These are phyloP conservation scores for Loxodonta africana DNA, from an alignment of 2,113 vertebrate species.

Conservation along the genomic window DNA sequence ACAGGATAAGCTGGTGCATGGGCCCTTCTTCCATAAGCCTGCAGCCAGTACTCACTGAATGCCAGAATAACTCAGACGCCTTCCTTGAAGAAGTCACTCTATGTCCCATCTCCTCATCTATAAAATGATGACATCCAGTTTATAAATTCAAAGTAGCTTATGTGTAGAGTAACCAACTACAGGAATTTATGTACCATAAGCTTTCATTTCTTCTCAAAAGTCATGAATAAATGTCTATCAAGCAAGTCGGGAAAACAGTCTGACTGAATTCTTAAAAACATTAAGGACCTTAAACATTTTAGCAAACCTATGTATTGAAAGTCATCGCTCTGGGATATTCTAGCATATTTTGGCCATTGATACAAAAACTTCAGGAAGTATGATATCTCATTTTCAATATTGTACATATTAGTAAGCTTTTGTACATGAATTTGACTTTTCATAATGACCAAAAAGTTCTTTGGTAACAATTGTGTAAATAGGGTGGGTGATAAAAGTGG, in stretches of 20 bases:
- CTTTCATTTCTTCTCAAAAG: constrained; percentile 42
- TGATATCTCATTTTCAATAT: not conserved
- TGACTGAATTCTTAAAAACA: constrained; percentile 3
- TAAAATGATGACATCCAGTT: not conserved
- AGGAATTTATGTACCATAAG: not conserved
- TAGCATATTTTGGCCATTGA: not conserved
- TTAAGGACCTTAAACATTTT: not conserved
- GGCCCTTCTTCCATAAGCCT: not conserved
- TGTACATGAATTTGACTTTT: not conserved
- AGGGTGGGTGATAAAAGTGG: constrained; percentile 18
- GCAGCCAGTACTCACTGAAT: not conserved
- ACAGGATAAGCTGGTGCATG: not conserved
- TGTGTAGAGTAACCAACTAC: not conserved
- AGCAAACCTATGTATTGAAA: constrained; percentile 15
- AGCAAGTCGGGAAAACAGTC: constrained; percentile 20
- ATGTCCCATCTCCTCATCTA: not conserved
- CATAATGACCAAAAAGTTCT: not conserved
- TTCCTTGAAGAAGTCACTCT: not conserved
- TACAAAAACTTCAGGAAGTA: not conserved
- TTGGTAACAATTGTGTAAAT: constrained; percentile 13
- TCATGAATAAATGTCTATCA: not conserved
- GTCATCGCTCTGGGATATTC: not conserved
- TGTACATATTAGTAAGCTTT: not conserved
- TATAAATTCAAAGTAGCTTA: not conserved
- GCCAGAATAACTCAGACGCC: not conserved